Evolutionary conservation across 2,113 vertebrate genomes (phyloP).

Genomic region (Myiopsitta monachus): DNA sequence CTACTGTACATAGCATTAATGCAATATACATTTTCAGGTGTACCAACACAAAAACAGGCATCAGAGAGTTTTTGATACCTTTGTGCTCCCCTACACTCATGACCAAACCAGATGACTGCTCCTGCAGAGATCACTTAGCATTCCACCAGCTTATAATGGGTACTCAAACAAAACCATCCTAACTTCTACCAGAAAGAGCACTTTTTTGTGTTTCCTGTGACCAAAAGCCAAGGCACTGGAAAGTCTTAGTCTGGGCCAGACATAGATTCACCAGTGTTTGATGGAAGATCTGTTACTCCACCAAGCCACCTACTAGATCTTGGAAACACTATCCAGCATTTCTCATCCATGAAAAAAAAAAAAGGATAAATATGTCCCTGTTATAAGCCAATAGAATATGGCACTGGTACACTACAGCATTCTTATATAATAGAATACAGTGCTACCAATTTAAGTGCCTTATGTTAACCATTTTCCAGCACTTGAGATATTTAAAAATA

Average conservation of each 20-base stretch:
- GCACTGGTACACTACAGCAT: not conserved
- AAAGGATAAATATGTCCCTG: not conserved
- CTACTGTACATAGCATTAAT: not conserved
- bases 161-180: not conserved
- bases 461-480: not conserved
- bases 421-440: not conserved
- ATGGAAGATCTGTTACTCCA: not conserved
- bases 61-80: not conserved
- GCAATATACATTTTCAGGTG: not conserved
- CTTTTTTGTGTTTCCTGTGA: not conserved
- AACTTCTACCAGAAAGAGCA: not conserved
- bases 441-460: not conserved
- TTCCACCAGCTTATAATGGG: not conserved
- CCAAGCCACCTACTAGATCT: not conserved
- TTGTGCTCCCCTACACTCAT: not conserved
- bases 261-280: not conserved
- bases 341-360: not conserved
- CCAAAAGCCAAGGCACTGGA: not conserved
- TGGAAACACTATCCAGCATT: not conserved
- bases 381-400: not conserved
- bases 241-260: not conserved
- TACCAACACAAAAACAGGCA: not conserved
- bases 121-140: not conserved
- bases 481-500: not conserved
- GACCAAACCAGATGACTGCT: not conserved